Evolutionary conservation across 2,113 vertebrate genomes (phyloP).

Genomic region (Myodes glareolus): DNA sequence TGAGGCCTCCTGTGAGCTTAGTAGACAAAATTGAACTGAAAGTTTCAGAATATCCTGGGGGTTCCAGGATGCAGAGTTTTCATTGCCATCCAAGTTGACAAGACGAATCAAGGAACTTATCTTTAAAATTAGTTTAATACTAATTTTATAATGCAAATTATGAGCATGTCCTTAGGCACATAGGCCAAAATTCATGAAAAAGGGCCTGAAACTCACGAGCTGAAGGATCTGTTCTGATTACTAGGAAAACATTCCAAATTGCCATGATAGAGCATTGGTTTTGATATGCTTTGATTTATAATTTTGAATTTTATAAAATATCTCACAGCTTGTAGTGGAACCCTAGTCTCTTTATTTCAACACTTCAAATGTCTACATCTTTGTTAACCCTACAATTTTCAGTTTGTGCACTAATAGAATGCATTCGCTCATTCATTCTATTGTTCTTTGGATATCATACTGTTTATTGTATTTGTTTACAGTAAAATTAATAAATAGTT

Average conservation of each 20-base stretch:
- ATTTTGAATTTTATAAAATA: slow-evolving; percentile 25
- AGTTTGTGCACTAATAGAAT: not conserved
- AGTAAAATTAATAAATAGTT: not conserved
- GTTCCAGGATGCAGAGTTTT: not conserved
- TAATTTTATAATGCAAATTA: slow-evolving; percentile 52
- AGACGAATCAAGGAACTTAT: not conserved
- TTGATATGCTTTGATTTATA: not conserved
- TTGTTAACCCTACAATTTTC: not conserved
- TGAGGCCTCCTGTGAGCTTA: not conserved
- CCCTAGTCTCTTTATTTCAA: not conserved
- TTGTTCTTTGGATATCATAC: not conserved
- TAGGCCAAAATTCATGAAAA: slow-evolving; percentile 32
- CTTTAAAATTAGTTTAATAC: not conserved
- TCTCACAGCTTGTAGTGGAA: not conserved
- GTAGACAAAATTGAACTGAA: slow-evolving; percentile 38
- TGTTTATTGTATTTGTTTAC: not conserved
- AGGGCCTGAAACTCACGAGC: not conserved
- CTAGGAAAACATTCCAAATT: not conserved
- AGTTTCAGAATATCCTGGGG: not conserved
- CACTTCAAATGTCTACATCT: not conserved
- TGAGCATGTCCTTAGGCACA: not conserved
- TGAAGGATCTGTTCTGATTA: not conserved
- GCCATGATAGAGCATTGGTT: not conserved
- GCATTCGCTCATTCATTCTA: not conserved
- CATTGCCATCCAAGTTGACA: not conserved